Base-by-base conservation (phyloP, 2,797 vertebrate genomes). In the Scleropages formosus region DNA sequence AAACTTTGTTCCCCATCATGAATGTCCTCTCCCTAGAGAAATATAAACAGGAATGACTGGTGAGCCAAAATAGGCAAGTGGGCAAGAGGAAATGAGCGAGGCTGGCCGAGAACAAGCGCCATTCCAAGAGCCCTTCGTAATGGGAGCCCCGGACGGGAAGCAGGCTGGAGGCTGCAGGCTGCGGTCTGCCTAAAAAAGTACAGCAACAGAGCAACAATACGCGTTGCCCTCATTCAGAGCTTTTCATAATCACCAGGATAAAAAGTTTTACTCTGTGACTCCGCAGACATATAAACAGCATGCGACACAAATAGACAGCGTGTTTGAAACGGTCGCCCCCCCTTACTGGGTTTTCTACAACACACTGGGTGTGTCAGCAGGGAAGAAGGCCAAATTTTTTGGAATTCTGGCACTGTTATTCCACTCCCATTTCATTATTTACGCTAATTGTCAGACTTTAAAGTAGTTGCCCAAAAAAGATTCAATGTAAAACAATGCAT, bases 21-120 rank as follows among this genome's bases (percentile, higher is more conserved):
- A 83, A 62, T 73, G 79, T 78, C 71, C 76, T 78, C 56, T 73
- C 84, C 78, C 79, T 82, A 67, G 77, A 83, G 82, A 80, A 89
- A 87, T 83, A 80, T 85, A 89, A 90, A 91, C 90, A 91, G 87
- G 86, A 90, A 88, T 75, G 68, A 72, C 79, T 80, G 82, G 81
- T 65, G 78, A 51, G 73, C 76, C 65, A 24, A 73, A 82, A 75
- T 78, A 70, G 72, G 67, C 51, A 78, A 84, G 18, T 6, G n/a
- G 74, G 80, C 80, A 83, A 74, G 20, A 86, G 88, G 88, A 89
- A 86, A 88, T 87, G 84, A 86, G 71, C 3, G 20, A 16, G 82
- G 79, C 80, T 13, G 0, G 83, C 85, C 80, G 58, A 56, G 65
- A 24, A 1, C 72, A 47, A 6, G 24, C 44, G 65, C 75, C 77